These are phyloP conservation scores for Gallirallus australis DNA, from an alignment of 2,797 vertebrate species.

Conservation along the genomic window DNA sequence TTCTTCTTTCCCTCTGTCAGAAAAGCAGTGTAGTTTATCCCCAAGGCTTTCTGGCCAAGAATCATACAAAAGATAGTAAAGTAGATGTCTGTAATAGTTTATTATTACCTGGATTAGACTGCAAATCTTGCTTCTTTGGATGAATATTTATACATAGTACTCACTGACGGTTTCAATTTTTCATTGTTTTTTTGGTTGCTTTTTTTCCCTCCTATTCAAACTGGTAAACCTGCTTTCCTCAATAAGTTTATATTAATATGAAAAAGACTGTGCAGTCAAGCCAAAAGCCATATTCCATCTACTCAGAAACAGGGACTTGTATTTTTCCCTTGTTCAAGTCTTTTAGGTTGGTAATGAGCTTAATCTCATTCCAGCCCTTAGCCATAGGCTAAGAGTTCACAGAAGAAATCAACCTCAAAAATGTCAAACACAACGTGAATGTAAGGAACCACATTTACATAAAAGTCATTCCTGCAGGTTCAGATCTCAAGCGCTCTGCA, in stretches of 20 bases:
- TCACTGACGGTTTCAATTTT: not conserved
- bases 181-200: not conserved
- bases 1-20: conserved; percentile 2
- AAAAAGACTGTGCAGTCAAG: conserved; percentile 12
- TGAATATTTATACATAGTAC: conserved; percentile 36
- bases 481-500: not conserved
- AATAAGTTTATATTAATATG: conserved; percentile 4
- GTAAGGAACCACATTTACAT: not conserved
- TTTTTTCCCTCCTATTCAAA: not conserved
- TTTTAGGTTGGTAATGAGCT: conserved; percentile 2
- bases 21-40: conserved; percentile 9
- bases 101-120: conserved; percentile 34
- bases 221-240: not conserved
- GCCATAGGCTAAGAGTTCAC: not conserved
- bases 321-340: not conserved
- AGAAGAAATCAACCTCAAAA: not conserved
- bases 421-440: not conserved
- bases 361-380: conserved; percentile 1
- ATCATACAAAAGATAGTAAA: conserved; percentile 41
- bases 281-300: conserved; percentile 5
- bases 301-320: not conserved
- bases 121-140: conserved; percentile 35
- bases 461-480: not conserved
- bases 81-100: not conserved
- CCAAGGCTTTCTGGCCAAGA: conserved; percentile 46